Percentiles rank a stretch among this genome's conserved stretches.
Conservation (phyloP, 35 echinoderm and acorn worm species). For the Patiria miniata region DNA sequence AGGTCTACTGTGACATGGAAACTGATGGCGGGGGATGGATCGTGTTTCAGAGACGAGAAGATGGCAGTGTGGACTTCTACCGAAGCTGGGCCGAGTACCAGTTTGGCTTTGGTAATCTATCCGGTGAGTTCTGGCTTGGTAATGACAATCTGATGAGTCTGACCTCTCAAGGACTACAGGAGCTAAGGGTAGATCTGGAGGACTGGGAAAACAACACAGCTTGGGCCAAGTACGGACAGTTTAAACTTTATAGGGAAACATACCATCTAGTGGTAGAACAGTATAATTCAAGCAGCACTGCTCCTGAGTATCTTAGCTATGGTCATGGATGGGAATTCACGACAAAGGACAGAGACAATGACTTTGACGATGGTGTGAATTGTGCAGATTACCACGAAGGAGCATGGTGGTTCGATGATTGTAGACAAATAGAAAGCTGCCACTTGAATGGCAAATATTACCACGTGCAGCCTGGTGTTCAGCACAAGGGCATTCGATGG, state of each 20-base stretch:
- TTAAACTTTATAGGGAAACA: conserved; percentile 43
- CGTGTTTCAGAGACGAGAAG: conserved; percentile 35
- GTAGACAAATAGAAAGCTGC: not conserved
- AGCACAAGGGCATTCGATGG: not conserved
- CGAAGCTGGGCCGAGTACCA: conserved; percentile 16
- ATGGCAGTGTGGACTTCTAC: conserved; percentile 55
- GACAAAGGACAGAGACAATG: not conserved
- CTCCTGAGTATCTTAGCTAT: not conserved
- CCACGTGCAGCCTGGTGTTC: not conserved
- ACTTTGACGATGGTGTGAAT: not conserved
- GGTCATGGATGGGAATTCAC: not conserved
- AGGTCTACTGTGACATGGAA: conserved; percentile 46
- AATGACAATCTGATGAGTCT: conserved; percentile 5
- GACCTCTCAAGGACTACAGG: conserved; percentile 46
- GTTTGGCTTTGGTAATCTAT: conserved; percentile 42
- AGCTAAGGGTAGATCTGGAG: conserved; percentile 62
- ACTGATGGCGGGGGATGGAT: conserved; percentile 44
- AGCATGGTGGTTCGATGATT: not conserved
- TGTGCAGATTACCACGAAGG: not conserved
- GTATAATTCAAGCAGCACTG: not conserved
- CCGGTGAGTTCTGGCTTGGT: conserved; percentile 54
- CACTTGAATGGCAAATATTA: not conserved
- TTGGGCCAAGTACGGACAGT: conserved; percentile 61
- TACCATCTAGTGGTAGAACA: not conserved
- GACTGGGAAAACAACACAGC: conserved; percentile 50